A percentile compares a stretch with the other conserved stretches of the same genome.
phyloP scores from a whole-genome alignment of 2,797 vertebrate species.

The Choloepus didactylus region DNA sequence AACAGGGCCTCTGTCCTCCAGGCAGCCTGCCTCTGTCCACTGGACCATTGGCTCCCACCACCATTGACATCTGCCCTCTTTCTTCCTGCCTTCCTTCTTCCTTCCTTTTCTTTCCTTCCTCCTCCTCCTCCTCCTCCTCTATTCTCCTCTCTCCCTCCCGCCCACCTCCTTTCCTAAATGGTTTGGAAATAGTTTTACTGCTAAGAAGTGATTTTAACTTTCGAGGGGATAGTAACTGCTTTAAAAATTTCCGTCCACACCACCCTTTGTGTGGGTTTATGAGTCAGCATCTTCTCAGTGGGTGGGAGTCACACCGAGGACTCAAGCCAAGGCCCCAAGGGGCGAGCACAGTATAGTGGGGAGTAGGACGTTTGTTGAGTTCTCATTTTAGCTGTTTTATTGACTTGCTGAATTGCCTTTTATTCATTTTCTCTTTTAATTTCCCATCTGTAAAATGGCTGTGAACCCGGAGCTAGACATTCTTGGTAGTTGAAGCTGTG shows the following conservation, averaged over 20 bases:
- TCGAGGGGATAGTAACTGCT: not conserved
- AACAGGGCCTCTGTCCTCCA: too few relatives aligned
- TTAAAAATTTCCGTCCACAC: not conserved
- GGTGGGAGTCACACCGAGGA: not conserved
- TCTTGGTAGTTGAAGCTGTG: not conserved
- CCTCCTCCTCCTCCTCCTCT: too few relatives aligned
- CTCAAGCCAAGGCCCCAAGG: not conserved
- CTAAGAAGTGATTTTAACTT: not conserved
- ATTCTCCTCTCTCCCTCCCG: too few relatives aligned
- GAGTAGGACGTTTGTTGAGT: not conserved
- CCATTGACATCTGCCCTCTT: rapidly evolving
- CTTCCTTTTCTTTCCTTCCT: rapidly evolving
- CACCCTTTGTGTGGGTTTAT: not conserved
- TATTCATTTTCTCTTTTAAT: not conserved
- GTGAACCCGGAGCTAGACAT: not conserved
- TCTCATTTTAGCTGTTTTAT: not conserved
- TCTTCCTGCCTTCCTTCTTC: not conserved
- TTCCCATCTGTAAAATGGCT: conserved; percentile 8
- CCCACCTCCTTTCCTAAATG: not conserved
- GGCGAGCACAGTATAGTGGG: not conserved
- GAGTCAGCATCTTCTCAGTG: not conserved
- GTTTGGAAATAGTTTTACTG: not conserved
- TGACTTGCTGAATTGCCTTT: not conserved
- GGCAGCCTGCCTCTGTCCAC: too few relatives aligned
- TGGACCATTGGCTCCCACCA: too few relatives aligned